Base-by-base conservation (phyloP, 1,140 invertebrate genomes). In the Campoletis sonorensis region DNA sequence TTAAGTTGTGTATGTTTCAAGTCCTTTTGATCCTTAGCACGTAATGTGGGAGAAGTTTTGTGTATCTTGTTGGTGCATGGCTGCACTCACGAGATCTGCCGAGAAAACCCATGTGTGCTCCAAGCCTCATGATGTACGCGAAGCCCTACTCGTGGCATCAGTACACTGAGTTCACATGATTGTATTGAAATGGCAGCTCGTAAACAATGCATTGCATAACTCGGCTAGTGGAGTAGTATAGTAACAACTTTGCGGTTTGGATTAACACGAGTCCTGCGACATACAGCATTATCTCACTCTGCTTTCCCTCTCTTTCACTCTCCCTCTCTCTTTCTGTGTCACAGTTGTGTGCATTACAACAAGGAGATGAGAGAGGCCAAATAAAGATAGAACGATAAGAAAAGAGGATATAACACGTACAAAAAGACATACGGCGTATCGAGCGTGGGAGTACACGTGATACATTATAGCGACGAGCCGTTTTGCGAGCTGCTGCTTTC, bases 161-260 rank as follows among this genome's bases (percentile, higher is more conserved):
- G 71, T 75, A 72, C n/a, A n/a, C 10, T 73, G 33, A 23, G 82
- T 88, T 86, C 88, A 87, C 86, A 87, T 82, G 83, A 88, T 89
- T 89, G 86, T 88, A 89, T 88, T 87, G 87, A 89, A 89, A 89
- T 89, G 83, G 82, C 84, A 84, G 79, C 78, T 85, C 79, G 81
- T 87, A 88, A 89, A 89, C 88, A 89, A 89, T 88, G 81, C 83
- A 81, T 89, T 89, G 86, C 87, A 70, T 87, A 84, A 88, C 23
- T 79, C 79, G 54, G 79, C 77, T 79, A 85, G 82, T 83, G 84
- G 85, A 82, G 79, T 85, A 84, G 76, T 79, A 79, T 33, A 4
- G 30, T 15, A 11, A 70, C 30, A 79, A 73, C 70, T n/a, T n/a
- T 54, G 30, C 64, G 78, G 40, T 37, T 70, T 33, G 81, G 76